Evolutionary conservation across 2,113 vertebrate species (phyloP).

Genomic region (Suricata suricatta): DNA sequence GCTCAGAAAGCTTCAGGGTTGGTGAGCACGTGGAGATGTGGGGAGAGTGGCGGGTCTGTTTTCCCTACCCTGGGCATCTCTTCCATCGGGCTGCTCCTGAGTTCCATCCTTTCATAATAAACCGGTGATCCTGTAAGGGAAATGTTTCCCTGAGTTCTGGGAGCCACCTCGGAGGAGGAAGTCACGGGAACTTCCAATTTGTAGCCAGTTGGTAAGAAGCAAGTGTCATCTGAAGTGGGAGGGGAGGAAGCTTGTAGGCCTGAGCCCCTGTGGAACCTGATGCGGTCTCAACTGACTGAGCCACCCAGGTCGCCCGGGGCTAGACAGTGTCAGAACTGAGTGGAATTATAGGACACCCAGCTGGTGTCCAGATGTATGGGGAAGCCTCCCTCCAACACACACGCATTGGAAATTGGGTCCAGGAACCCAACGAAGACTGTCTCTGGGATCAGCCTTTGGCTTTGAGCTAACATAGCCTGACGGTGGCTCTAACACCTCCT

Average conservation of each 20-base stretch:
- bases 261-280: neutral
- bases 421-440: neutral
- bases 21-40: neutral
- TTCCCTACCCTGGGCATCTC: neutral
- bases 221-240: neutral
- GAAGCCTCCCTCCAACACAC: neutral
- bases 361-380: neutral
- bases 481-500: neutral
- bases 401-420: neutral
- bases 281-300: neutral
- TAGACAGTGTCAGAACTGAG: neutral
- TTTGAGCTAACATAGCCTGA: neutral
- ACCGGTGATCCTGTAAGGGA: neutral
- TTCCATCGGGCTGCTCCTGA: neutral
- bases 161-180: neutral
- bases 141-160: neutral
- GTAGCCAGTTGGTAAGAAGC: neutral
- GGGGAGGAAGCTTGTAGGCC: neutral
- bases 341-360: neutral
- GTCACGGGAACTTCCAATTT: neutral
- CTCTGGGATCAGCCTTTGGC: neutral
- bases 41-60: neutral
- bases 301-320: too few relatives aligned
- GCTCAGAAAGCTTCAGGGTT: neutral
- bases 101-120: neutral